A percentile compares a stretch with the other conserved stretches of the same genome.
Evolutionary conservation across 2,888 invertebrate species (phyloP).

Genomic region (Neuroscelio doddi): DNA sequence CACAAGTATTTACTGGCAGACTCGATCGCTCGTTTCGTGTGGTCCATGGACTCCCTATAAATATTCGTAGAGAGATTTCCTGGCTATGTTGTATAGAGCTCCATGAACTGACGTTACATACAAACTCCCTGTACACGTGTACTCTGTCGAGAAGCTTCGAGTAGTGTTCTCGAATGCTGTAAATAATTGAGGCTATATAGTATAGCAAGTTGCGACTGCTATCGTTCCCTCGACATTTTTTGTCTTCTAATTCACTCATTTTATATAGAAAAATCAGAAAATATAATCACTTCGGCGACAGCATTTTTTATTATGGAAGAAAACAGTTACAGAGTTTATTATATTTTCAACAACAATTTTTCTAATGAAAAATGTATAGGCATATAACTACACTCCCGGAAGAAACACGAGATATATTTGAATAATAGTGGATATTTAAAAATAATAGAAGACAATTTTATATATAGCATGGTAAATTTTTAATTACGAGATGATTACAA

Average conservation of each 20-base stretch:
- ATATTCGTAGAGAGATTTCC: slow-evolving; percentile 32
- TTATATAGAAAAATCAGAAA: neutral
- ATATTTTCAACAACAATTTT: too few relatives aligned
- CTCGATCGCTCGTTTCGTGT: slow-evolving; percentile 24
- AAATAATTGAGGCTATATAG: slow-evolving; percentile 38
- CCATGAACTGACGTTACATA: neutral
- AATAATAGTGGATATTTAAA: too few relatives aligned
- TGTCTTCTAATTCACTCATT: neutral
- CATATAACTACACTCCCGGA: too few relatives aligned
- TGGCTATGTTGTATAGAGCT: slow-evolving; percentile 17
- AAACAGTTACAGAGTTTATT: too few relatives aligned
- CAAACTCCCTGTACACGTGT: slow-evolving; percentile 13
- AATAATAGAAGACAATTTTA: too few relatives aligned
- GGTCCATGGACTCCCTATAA: slow-evolving; percentile 32
- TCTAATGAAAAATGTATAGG: too few relatives aligned
- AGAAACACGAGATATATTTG: too few relatives aligned
- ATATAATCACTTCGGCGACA: too few relatives aligned
- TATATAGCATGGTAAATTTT: too few relatives aligned
- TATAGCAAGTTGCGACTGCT: slow-evolving; percentile 7
- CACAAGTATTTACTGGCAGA: slow-evolving; percentile 28
- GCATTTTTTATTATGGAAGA: too few relatives aligned
- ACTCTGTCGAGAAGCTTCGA: slow-evolving; percentile 10
- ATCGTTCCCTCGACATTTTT: neutral
- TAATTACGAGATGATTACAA: too few relatives aligned
- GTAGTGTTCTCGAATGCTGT: slow-evolving; percentile 17